These are phyloP conservation scores for Apistogramma diplotaenia DNA, from an alignment of 2,113 vertebrate genomes.

Conservation along the genomic window DNA sequence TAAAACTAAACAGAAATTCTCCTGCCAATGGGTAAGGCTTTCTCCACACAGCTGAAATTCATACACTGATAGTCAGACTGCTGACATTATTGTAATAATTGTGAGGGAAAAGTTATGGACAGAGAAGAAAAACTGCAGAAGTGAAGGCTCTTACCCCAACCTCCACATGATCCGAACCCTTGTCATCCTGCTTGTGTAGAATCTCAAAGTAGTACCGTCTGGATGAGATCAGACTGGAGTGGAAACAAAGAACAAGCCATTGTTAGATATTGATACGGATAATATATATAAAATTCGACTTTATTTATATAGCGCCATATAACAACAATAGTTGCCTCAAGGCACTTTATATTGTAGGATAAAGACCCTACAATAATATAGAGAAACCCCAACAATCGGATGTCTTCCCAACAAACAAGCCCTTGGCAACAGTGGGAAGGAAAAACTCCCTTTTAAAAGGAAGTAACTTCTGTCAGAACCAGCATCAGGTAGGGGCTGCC, in stretches of 20 bases:
- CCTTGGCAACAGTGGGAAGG: too few species aligned
- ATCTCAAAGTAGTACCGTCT: conserved; percentile 96
- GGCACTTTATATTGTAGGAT: too few species aligned
- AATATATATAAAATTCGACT: neutral
- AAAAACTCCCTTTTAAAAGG: too few species aligned
- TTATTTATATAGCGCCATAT: too few species aligned
- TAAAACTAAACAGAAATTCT: neutral
- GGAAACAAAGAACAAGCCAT: conserved; percentile 8
- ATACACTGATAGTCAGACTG: neutral
- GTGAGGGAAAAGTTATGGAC: neutral
- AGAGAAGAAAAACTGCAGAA: neutral
- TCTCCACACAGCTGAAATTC: neutral
- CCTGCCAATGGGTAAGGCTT: neutral
- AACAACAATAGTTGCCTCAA: too few species aligned
- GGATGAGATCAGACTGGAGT: conserved; percentile 88
- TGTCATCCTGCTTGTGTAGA: conserved; percentile 97
- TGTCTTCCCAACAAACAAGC: too few species aligned
- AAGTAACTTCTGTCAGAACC: too few species aligned
- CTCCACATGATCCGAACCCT: conserved; percentile 95
- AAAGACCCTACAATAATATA: too few species aligned
- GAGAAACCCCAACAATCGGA: too few species aligned
- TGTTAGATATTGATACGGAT: neutral
- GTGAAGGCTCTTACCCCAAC: conserved; percentile 82
- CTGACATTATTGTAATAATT: neutral
- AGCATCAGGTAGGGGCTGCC: too few species aligned